Percentiles rank a stretch among this genome's conserved stretches.
Conservation (phyloP, 2,113 vertebrate species). For the Halichoeres trimaculatus region DNA sequence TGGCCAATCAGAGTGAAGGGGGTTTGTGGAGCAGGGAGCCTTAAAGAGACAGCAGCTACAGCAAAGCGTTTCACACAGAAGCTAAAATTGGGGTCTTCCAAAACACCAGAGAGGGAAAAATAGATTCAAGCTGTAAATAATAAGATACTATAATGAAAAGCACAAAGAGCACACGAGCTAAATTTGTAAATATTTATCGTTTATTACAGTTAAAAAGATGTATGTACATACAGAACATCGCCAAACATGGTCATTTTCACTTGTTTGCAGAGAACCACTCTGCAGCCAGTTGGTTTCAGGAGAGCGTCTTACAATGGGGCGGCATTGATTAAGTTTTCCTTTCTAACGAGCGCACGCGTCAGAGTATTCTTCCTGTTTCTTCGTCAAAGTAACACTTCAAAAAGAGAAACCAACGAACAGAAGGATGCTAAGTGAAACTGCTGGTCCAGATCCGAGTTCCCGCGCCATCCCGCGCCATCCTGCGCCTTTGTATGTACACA, state of each 20-base stretch:
- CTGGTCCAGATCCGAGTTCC: constrained; percentile 55
- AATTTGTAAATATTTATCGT: constrained; percentile 80
- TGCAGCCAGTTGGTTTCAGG: constrained; percentile 63
- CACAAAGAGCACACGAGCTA: constrained; percentile 32
- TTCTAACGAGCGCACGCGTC: constrained; percentile 67
- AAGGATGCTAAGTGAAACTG: constrained; percentile 45
- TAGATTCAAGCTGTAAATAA: too few relatives aligned
- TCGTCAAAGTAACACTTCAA: constrained; percentile 57
- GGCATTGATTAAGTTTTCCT: constrained; percentile 66
- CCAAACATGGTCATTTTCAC: constrained; percentile 74
- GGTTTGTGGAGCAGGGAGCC: too few relatives aligned
- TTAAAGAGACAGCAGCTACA: too few relatives aligned
- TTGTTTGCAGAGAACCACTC: constrained; percentile 67
- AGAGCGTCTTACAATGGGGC: constrained; percentile 66
- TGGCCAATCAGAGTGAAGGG: too few relatives aligned
- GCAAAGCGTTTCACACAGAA: too few relatives aligned
- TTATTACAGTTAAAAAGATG: constrained; percentile 83
- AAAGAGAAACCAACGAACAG: constrained; percentile 52
- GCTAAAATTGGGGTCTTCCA: too few relatives aligned
- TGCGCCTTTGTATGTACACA: constrained; percentile 44
- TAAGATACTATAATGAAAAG: not conserved
- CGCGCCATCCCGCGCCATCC: constrained; percentile 31
- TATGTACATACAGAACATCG: constrained; percentile 80
- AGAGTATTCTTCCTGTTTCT: constrained; percentile 34
- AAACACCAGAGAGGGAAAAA: too few relatives aligned